These are phyloP conservation scores for Stenolophus ochropezus DNA, from an alignment of 2,888 invertebrate species.

Conservation along the genomic window DNA sequence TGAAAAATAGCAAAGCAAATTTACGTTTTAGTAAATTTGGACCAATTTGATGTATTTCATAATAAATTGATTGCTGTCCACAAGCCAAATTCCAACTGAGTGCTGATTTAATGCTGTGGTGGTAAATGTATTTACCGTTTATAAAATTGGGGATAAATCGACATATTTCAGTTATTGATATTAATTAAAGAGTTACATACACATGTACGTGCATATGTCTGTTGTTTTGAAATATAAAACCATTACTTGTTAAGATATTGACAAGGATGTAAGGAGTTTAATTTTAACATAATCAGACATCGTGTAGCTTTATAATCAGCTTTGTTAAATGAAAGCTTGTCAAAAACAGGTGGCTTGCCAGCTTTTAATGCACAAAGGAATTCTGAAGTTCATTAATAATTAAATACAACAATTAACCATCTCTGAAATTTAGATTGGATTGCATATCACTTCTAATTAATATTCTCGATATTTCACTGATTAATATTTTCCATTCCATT, in stretches of 20 bases:
- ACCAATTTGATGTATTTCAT: constrained; percentile 1
- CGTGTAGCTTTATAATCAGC: too few relatives aligned
- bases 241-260: too few relatives aligned
- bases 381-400: too few relatives aligned
- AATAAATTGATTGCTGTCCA: constrained; percentile 30
- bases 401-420: too few relatives aligned
- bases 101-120: background rate
- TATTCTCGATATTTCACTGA: background rate
- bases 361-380: too few relatives aligned
- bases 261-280: too few relatives aligned
- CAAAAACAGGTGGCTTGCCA: too few relatives aligned
- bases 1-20: constrained; percentile 12
- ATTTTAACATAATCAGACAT: too few relatives aligned
- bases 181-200: background rate
- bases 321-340: too few relatives aligned
- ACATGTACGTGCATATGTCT: background rate
- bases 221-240: background rate
- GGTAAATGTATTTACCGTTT: constrained; percentile 13
- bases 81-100: background rate
- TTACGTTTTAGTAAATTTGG: constrained; percentile 9
- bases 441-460: background rate
- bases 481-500: background rate
- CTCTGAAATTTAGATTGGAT: too few relatives aligned
- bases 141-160: constrained; percentile 2
- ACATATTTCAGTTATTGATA: constrained; percentile 5